Base-by-base conservation (phyloP, 2,888 invertebrate genomes). In the Empis stercorea region DNA sequence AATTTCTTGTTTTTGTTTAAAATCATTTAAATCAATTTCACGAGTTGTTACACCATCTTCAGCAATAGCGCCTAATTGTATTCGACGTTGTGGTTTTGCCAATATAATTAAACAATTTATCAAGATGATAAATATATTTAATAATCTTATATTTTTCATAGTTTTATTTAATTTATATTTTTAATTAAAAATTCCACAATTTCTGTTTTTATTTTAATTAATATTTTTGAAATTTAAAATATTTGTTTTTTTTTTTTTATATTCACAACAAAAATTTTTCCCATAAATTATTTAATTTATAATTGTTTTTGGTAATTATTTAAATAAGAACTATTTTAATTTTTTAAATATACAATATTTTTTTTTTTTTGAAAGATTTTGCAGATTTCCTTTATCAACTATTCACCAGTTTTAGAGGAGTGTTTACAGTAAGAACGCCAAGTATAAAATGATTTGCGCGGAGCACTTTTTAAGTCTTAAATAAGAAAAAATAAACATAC, bases 361-460 rank as follows among this genome's bases (percentile, higher is more conserved):
- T 37, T 16, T 37, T 37, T 20, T 39, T 20, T 39, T 39, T 15
- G 10, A 9, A 37, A 37, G 5, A 16, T 34, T 34, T 34, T 13
- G 7, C 7, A 34, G 2, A 7, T 27, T 27, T 27, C 7, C 23
- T 27, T 27, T 27, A 4, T 20, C 2, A 27, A 27, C 23, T 7
- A 27, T 27, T 27, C 23, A 27, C 23, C 23, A 27, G 23, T 27
- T 27, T 20, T 48, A 46, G 48, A 52, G 52, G 49, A 63, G 66
- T 66, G 66, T 62, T 64, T 60, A 59, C 64, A 62, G 63, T 64
- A 62, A 66, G 66, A 67, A 67, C 59, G 56, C 64, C 66, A 63
- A 67, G 63, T 67, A 62, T 62, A 65, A 66, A 66, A 66, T 66
- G 66, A 66, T 67, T 66, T 67, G 67, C 63, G 59, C 66, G 61